Conservation (phyloP, 64 coral and sea anemone genomes). For the Montipora efflorescens region DNA sequence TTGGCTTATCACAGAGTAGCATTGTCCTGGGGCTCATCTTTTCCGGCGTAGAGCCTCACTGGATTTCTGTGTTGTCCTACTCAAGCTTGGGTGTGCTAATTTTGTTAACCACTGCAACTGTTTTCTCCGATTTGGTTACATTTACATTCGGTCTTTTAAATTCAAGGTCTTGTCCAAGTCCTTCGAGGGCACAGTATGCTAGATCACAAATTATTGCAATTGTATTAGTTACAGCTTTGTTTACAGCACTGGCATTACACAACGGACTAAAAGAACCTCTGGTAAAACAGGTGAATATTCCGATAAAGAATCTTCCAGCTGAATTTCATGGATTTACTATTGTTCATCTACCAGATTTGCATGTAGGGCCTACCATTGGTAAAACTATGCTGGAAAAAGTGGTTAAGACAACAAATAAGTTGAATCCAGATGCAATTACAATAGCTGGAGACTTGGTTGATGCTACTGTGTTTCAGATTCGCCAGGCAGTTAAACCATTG, state of each 20-base stretch:
- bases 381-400: constrained; percentile 71
- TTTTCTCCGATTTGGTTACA: constrained; percentile 55
- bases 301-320: constrained; percentile 73
- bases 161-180: neutral
- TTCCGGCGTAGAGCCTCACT: constrained; percentile 74
- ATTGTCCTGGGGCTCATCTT: constrained; percentile 79
- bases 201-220: constrained; percentile 43
- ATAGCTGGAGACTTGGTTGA: constrained; percentile 87
- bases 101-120: constrained; percentile 49
- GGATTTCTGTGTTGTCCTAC: constrained; percentile 74
- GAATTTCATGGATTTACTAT: constrained; percentile 79
- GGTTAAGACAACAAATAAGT: constrained; percentile 67
- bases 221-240: neutral
- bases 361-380: constrained; percentile 82
- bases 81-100: constrained; percentile 59
- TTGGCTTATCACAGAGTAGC: constrained; percentile 79
- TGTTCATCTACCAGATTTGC: constrained; percentile 82
- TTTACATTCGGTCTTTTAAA: constrained; percentile 12
- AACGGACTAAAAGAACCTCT: constrained; percentile 70
- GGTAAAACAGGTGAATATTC: constrained; percentile 61
- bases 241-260: constrained; percentile 23
- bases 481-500: constrained; percentile 85
- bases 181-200: constrained; percentile 10
- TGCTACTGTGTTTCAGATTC: constrained; percentile 77
- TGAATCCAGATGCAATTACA: constrained; percentile 76